These are phyloP conservation scores for Synergus japonicus DNA, from an alignment of 2,888 invertebrate species.

Conservation along the genomic window DNA sequence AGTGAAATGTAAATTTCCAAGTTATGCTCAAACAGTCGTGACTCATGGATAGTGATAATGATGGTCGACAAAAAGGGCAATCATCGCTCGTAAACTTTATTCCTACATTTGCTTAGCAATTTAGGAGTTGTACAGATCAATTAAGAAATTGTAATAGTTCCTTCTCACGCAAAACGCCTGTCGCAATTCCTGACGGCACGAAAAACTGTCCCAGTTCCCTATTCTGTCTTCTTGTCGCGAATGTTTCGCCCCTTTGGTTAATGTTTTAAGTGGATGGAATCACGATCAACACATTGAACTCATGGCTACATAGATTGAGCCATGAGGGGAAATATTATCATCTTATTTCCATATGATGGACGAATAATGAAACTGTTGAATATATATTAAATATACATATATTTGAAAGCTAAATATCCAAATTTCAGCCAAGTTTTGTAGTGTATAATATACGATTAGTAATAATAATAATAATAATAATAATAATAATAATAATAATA, in stretches of 20 bases:
- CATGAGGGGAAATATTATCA: neutral
- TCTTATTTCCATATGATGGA: neutral
- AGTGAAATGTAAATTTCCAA: slow-evolving; percentile 34
- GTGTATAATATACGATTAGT: too few species aligned
- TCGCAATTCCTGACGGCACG: neutral
- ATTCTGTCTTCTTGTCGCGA: neutral
- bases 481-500: too few species aligned
- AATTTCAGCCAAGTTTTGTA: too few species aligned
- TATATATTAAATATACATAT: neutral
- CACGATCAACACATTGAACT: neutral
- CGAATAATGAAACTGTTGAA: neutral
- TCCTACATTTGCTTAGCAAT: slow-evolving; percentile 23
- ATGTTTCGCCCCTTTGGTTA: neutral
- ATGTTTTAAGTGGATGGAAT: neutral
- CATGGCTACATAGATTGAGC: neutral
- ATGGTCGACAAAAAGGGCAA: slow-evolving; percentile 31
- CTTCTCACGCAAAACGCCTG: slow-evolving; percentile 29
- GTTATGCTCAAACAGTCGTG: slow-evolving; percentile 38
- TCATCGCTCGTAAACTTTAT: slow-evolving; percentile 24
- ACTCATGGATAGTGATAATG: slow-evolving; percentile 21
- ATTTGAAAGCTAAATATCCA: too few species aligned
- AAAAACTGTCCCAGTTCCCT: slow-evolving; percentile 8
- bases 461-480: too few species aligned
- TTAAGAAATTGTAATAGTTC: slow-evolving; percentile 30
- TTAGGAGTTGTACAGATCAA: slow-evolving; percentile 22